A percentile compares a stretch with the other conserved stretches of the same genome.
Evolutionary conservation across 2,113 vertebrate species (phyloP).

Genomic region (Ariopsis seemanni): DNA sequence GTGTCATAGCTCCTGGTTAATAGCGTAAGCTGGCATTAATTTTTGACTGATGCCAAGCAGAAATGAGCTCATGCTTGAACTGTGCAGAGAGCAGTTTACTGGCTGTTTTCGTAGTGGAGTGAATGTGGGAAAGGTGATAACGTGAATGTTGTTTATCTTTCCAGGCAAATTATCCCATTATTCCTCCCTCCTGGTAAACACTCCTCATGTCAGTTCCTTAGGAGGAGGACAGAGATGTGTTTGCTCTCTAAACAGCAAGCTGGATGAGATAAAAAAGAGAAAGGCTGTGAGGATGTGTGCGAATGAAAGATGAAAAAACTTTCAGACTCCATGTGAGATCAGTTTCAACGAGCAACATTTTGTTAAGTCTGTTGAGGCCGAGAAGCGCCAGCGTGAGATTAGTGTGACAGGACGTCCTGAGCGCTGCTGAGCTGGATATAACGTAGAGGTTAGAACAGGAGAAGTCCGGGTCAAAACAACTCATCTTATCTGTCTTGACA

Average conservation of each 20-base stretch:
- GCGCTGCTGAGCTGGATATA: conserved; percentile 8
- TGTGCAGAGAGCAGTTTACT: conserved; percentile 17
- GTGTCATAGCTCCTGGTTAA: neutral
- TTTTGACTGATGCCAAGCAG: conserved; percentile 10
- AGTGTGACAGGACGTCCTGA: conserved; percentile 16
- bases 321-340: neutral
- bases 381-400: neutral
- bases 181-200: conserved; percentile 50
- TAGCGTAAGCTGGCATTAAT: neutral
- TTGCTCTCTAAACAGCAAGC: conserved; percentile 49
- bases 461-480: neutral
- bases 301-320: neutral
- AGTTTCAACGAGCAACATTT: neutral
- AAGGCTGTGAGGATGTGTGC: conserved; percentile 1
- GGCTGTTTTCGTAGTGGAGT: conserved; percentile 39
- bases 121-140: conserved; percentile 48
- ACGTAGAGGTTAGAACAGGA: neutral
- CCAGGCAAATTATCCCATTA: conserved; percentile 47
- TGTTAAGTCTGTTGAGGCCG: neutral
- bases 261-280: conserved; percentile 23
- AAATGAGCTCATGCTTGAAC: conserved; percentile 25
- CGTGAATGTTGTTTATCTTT: conserved; percentile 38
- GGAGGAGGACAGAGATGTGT: conserved; percentile 37
- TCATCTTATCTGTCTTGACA: conserved; percentile 1
- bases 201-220: conserved; percentile 13